Conservation (phyloP, 2,888 invertebrate genomes). For the Thera obeliscata region DNA sequence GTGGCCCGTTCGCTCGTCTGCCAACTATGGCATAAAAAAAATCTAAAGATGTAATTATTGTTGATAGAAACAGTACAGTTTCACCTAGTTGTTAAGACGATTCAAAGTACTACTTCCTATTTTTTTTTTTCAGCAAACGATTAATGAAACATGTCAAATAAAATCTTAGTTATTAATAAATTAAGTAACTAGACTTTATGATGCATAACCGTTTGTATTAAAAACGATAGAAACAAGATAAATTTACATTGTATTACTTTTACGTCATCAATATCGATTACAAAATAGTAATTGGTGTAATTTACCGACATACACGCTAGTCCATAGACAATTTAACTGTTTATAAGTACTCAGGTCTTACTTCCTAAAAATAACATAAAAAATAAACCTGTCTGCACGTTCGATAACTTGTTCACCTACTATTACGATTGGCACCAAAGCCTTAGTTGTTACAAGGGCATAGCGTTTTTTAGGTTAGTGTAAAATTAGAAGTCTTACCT, state of each 20-base stretch:
- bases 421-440: background rate
- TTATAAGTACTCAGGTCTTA: slow-evolving; percentile 2
- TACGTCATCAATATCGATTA: slow-evolving; percentile 63
- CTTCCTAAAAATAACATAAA: background rate
- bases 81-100: too few relatives aligned
- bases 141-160: background rate
- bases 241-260: slow-evolving; percentile 30
- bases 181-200: background rate
- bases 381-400: background rate
- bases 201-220: background rate
- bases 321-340: slow-evolving; percentile 12
- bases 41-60: too few relatives aligned
- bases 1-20: too few relatives aligned
- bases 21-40: too few relatives aligned
- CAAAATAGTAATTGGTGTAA: slow-evolving; percentile 61
- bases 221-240: background rate
- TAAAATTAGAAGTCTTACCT: too few relatives aligned
- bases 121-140: too few relatives aligned
- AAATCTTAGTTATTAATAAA: background rate
- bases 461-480: too few relatives aligned
- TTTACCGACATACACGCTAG: slow-evolving; percentile 40
- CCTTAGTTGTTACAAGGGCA: too few relatives aligned
- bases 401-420: background rate
- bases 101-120: too few relatives aligned
- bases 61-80: too few relatives aligned